Evolutionary conservation across 2,113 vertebrate species (phyloP).

Genomic region (Neodontobutis hainanensis): DNA sequence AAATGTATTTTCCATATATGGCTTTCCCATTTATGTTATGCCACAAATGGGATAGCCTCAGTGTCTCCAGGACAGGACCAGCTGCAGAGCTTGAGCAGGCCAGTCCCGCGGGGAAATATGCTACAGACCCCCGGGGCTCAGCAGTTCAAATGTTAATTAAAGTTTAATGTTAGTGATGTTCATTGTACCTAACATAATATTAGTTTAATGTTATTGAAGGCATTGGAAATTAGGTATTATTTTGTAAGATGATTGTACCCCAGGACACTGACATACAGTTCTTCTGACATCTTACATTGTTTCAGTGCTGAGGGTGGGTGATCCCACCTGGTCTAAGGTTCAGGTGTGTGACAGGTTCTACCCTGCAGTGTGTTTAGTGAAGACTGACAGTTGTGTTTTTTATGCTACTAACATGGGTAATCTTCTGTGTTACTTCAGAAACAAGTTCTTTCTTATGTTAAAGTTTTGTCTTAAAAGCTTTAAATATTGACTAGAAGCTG

Average conservation of each 20-base stretch:
- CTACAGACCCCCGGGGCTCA: conserved; percentile 7
- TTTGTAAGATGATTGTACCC: too few relatives aligned
- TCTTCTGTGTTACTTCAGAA: conserved; percentile 3
- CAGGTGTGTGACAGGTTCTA: conserved; percentile 10
- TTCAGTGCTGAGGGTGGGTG: neutral
- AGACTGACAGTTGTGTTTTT: conserved; percentile 27
- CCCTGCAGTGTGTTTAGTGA: conserved; percentile 25
- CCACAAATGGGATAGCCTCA: conserved; percentile 48
- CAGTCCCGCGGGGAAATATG: too few relatives aligned
- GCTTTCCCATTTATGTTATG: conserved; percentile 10
- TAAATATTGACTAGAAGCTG: neutral
- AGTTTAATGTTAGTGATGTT: too few relatives aligned
- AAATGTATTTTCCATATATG: neutral
- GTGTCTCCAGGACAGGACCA: conserved; percentile 43
- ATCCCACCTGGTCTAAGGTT: conserved; percentile 13
- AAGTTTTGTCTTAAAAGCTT: neutral
- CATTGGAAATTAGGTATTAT: too few relatives aligned
- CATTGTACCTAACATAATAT: too few relatives aligned
- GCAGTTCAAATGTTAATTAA: neutral
- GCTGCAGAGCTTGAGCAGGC: conserved; percentile 48
- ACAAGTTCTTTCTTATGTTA: too few relatives aligned
- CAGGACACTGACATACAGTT: too few relatives aligned
- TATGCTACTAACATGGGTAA: conserved; percentile 44
- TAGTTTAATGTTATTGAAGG: too few relatives aligned
- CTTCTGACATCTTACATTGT: too few relatives aligned